A percentile compares a stretch with the other conserved stretches of the same genome.
Conservation (phyloP, 2,797 vertebrate species). For the Vespertilio murinus region DNA sequence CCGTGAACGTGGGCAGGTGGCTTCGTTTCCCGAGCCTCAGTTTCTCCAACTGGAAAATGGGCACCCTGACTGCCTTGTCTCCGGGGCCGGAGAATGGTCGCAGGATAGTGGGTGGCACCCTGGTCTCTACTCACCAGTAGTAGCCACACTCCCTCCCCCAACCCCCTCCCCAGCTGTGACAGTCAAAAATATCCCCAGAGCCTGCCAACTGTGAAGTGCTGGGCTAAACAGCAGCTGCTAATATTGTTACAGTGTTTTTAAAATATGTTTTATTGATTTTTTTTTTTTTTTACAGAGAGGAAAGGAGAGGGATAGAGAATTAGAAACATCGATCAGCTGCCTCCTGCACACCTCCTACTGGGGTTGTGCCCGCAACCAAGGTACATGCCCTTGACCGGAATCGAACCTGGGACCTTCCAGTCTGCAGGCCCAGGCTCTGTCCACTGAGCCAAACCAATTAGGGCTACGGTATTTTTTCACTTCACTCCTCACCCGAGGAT, state of each 20-base stretch:
- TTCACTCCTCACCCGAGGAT: background rate
- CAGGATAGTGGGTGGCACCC: background rate
- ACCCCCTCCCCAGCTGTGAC: rapidly evolving
- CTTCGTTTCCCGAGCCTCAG: background rate
- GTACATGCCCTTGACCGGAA: too few relatives aligned
- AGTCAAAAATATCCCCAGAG: background rate
- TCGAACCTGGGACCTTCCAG: too few relatives aligned
- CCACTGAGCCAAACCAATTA: too few relatives aligned
- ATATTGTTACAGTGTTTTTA: background rate
- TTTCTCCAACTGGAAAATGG: background rate
- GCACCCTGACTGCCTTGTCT: background rate
- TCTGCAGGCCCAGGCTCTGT: too few relatives aligned
- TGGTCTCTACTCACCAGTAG: background rate
- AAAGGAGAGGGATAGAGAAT: too few relatives aligned
- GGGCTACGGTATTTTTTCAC: background rate
- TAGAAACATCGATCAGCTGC: too few relatives aligned
- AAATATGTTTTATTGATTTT: too few relatives aligned
- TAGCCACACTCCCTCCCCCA: too few relatives aligned
- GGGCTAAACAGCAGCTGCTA: background rate
- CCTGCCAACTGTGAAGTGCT: background rate
- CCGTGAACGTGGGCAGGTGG: background rate
- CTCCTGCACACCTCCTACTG: too few relatives aligned
- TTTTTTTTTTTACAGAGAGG: too few relatives aligned
- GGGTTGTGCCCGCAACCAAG: too few relatives aligned
- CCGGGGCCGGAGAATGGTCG: background rate